These are phyloP conservation scores for Rynchops niger DNA, from an alignment of 2,113 vertebrate species.

Conservation along the genomic window DNA sequence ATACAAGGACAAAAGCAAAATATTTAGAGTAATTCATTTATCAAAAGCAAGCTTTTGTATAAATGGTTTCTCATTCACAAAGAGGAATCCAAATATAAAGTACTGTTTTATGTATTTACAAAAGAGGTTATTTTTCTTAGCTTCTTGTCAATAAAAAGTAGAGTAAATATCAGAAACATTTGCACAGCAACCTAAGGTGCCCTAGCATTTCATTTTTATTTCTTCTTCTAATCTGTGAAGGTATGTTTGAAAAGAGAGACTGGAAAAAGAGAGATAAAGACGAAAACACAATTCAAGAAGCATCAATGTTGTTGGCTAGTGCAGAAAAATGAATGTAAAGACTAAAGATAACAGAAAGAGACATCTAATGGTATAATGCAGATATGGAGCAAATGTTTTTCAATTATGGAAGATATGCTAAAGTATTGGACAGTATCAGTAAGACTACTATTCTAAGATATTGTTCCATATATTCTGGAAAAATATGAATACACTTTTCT, in stretches of 20 bases:
- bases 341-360: background rate
- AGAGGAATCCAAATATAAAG: background rate
- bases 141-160: background rate
- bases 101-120: background rate
- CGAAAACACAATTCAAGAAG: background rate
- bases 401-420: background rate
- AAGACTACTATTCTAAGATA: background rate
- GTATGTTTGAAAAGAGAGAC: background rate
- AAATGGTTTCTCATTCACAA: background rate
- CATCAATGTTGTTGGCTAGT: background rate
- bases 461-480: background rate
- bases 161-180: background rate
- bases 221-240: background rate
- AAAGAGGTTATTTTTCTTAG: background rate
- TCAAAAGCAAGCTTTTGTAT: background rate
- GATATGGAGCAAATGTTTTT: background rate
- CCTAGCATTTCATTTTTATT: background rate
- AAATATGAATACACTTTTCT: background rate
- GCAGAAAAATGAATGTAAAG: background rate
- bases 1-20: background rate
- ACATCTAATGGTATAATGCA: background rate
- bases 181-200: background rate
- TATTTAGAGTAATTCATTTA: background rate
- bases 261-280: background rate
- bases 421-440: background rate